Evolutionary conservation across 37 sponge, comb jelly and placozoan genomes (phyloP).

Genomic region (Mnemiopsis leidyi): DNA sequence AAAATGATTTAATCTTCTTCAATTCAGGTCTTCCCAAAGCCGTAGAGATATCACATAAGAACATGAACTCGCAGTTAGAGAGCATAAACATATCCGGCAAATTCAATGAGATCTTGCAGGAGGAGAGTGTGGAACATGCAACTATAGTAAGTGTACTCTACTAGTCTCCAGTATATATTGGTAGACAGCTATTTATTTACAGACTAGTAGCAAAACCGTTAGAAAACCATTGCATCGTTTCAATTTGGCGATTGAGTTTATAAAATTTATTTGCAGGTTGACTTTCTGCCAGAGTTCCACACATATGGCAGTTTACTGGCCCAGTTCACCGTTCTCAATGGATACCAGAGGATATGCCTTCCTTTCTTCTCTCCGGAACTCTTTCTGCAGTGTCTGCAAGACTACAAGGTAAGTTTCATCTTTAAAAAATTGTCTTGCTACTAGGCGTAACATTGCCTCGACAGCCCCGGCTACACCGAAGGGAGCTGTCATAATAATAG

Average conservation of each 20-base stretch:
- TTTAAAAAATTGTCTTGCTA: no score
- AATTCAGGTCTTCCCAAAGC: slow-evolving; percentile 58
- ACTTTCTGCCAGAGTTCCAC: slow-evolving; percentile 48
- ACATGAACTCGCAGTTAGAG: not conserved
- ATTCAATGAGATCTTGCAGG: not conserved
- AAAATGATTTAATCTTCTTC: no score
- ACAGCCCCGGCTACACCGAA: no score
- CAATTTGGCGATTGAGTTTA: not conserved
- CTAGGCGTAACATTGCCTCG: no score
- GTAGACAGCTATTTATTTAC: no score
- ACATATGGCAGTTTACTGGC: slow-evolving; percentile 22
- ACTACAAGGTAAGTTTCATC: slow-evolving; percentile 48
- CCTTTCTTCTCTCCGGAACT: slow-evolving; percentile 60
- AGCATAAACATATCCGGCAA: not conserved
- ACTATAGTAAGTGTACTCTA: no score
- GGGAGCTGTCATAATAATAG: no score
- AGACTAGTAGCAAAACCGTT: no score
- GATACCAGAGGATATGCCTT: not conserved
- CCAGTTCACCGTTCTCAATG: not conserved
- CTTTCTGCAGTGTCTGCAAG: not conserved
- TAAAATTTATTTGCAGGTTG: not conserved
- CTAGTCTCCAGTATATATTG: no score
- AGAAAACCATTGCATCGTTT: not conserved
- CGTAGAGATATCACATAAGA: slow-evolving; percentile 1
- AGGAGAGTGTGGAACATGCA: no score